phyloP scores from a whole-genome alignment of 1,140 invertebrate species.

The Danaus melanippus region DNA sequence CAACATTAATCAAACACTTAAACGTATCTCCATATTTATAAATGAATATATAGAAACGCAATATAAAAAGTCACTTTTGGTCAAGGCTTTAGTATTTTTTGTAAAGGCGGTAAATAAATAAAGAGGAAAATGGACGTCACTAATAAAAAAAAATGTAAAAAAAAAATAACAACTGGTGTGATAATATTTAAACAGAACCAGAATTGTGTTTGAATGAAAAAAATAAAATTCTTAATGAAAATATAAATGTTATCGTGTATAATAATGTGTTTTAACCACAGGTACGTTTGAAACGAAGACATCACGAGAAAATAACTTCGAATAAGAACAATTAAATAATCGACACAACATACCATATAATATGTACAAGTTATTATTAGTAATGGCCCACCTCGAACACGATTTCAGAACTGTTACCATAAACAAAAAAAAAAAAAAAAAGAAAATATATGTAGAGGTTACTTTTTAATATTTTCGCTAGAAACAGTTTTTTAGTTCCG shows the following conservation, averaged over 20 bases:
- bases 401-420: conserved; percentile 27
- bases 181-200: too few relatives aligned
- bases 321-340: conserved; percentile 38
- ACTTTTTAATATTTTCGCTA: neutral
- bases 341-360: conserved; percentile 35
- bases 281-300: conserved; percentile 57
- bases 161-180: too few relatives aligned
- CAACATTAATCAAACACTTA: too few relatives aligned
- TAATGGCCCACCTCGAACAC: conserved; percentile 41
- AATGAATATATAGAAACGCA: conserved; percentile 4
- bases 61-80: too few relatives aligned
- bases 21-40: neutral
- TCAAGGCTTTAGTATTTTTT: too few relatives aligned
- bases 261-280: conserved; percentile 35
- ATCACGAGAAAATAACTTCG: conserved; percentile 33
- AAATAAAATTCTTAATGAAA: too few relatives aligned
- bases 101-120: too few relatives aligned
- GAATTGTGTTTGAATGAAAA: too few relatives aligned
- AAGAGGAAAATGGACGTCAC: too few relatives aligned
- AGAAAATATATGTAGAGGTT: neutral
- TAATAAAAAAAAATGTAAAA: too few relatives aligned
- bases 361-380: conserved; percentile 49
- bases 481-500: conserved; percentile 4
- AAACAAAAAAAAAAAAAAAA: conserved; percentile 1
- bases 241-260: neutral